phyloP scores from a whole-genome alignment of 23 tunicate species.

The Botrylloides violaceus region DNA sequence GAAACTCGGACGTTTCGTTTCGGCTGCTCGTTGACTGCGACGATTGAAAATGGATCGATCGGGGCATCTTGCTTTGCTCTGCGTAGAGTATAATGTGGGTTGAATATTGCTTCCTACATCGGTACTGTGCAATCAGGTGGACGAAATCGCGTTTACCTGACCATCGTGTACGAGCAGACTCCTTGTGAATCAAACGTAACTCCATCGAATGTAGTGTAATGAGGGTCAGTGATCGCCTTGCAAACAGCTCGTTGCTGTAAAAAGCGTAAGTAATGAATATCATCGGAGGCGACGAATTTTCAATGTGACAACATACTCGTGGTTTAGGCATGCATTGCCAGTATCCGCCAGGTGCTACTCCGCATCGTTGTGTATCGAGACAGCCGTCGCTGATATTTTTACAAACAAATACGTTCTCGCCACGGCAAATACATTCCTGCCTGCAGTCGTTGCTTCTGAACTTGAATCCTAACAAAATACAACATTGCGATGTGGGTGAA shows the following conservation, averaged over 20 bases:
- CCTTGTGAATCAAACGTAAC: conserved; percentile 53
- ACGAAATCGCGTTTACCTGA: conserved; percentile 24
- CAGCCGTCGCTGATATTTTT: conserved; percentile 37
- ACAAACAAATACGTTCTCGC: conserved; percentile 24
- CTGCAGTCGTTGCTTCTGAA: conserved; percentile 38
- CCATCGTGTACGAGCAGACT: conserved; percentile 62
- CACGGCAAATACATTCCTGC: conserved; percentile 42
- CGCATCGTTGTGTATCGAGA: conserved; percentile 26
- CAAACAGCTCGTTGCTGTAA: conserved; percentile 59
- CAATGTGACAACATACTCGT: not conserved
- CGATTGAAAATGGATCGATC: conserved; percentile 48
- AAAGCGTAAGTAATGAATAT: not conserved
- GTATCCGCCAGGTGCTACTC: conserved; percentile 22
- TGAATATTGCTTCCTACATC: not conserved
- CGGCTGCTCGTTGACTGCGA: conserved; percentile 59
- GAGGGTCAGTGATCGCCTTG: conserved; percentile 72
- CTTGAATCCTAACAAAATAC: conserved; percentile 39
- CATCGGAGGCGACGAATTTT: not conserved
- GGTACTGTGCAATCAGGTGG: too few species aligned
- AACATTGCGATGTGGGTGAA: too few species aligned
- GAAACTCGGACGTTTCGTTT: conserved; percentile 37
- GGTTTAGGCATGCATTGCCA: conserved; percentile 27
- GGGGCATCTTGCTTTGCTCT: too few species aligned
- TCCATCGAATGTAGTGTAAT: conserved; percentile 70
- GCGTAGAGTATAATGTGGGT: not conserved